phyloP scores from a whole-genome alignment of 2,888 invertebrate species.

The Drosophila ezoana region DNA sequence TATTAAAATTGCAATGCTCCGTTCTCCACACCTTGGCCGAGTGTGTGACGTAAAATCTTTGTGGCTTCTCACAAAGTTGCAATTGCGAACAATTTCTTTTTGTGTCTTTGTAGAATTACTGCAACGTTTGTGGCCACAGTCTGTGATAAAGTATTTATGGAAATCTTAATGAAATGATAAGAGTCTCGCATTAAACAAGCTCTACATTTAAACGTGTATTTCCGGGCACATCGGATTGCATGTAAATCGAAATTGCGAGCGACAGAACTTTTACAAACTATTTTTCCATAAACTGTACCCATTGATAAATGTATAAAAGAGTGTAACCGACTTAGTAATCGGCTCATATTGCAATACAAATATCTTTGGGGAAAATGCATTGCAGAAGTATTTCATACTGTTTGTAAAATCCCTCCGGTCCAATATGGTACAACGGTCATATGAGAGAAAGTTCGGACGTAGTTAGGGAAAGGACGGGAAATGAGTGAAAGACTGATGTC shows the following conservation, averaged over 20 bases:
- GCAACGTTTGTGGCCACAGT: constrained; percentile 25
- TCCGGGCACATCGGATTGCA: constrained; percentile 9
- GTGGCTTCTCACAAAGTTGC: constrained; percentile 29
- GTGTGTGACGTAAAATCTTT: constrained; percentile 26
- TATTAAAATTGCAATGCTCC: constrained; percentile 72
- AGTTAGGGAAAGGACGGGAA: too few relatives aligned
- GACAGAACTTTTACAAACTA: background rate
- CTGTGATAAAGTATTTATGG: constrained; percentile 28
- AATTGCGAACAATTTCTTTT: constrained; percentile 11
- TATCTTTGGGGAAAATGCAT: too few relatives aligned
- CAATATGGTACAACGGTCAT: too few relatives aligned
- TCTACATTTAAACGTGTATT: background rate
- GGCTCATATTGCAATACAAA: too few relatives aligned
- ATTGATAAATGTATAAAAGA: background rate
- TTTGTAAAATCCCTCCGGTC: too few relatives aligned
- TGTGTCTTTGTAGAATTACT: constrained; percentile 6
- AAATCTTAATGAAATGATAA: constrained; percentile 14
- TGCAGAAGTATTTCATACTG: too few relatives aligned
- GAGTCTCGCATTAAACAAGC: background rate
- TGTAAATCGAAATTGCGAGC: constrained; percentile 12
- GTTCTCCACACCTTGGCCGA: constrained; percentile 56
- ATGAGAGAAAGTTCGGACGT: too few relatives aligned
- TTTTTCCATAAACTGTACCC: background rate
- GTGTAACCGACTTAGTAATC: background rate
- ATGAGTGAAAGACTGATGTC: too few relatives aligned